Conservation (phyloP, 2,113 vertebrate species). For the Channa maculata region DNA sequence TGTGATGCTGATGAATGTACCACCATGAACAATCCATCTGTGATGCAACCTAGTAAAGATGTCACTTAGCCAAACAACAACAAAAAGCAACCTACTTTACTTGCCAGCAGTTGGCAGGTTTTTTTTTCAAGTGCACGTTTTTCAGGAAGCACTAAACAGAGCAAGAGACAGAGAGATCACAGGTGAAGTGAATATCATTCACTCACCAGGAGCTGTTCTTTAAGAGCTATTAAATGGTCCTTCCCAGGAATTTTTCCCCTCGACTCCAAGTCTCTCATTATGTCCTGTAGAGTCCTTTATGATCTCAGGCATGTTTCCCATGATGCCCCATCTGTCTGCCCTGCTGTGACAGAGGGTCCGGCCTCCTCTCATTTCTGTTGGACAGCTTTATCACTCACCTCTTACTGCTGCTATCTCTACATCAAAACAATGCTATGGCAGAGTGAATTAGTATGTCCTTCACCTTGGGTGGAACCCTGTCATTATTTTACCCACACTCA, state of each 20-base stretch:
- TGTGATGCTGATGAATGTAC: conserved; percentile 73
- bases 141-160: conserved; percentile 16
- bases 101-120: conserved; percentile 56
- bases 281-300: conserved; percentile 62
- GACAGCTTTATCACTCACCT: conserved; percentile 75
- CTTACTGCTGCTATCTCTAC: conserved; percentile 62
- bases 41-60: conserved; percentile 78
- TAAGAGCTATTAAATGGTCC: conserved; percentile 73
- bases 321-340: conserved; percentile 73
- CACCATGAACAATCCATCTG: conserved; percentile 63
- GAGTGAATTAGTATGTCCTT: conserved; percentile 76
- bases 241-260: conserved; percentile 58
- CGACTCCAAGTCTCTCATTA: conserved; percentile 70
- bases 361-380: conserved; percentile 69
- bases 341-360: conserved; percentile 69
- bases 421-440: conserved; percentile 70
- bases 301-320: conserved; percentile 69
- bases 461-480: conserved; percentile 71
- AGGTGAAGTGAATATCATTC: conserved; percentile 66
- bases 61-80: conserved; percentile 75
- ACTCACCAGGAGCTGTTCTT: conserved; percentile 55
- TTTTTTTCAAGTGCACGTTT: conserved; percentile 40
- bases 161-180: conserved; percentile 68
- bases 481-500: conserved; percentile 61
- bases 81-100: conserved; percentile 72